These are phyloP conservation scores for Fragum whitleyi DNA, from an alignment of 2,888 invertebrate genomes.

Conservation along the genomic window DNA sequence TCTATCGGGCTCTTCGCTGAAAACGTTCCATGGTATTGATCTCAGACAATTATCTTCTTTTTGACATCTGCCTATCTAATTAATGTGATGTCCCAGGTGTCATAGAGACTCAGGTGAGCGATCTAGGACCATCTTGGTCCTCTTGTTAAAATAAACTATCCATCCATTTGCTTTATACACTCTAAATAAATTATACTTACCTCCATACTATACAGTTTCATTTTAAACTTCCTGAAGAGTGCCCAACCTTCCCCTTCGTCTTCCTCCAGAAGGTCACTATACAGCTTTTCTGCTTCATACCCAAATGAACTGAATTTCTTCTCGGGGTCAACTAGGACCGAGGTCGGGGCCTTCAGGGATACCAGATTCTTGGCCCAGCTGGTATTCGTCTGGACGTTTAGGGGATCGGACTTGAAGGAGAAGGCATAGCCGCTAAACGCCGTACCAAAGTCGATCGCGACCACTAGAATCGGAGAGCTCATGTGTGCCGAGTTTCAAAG, in stretches of 20 bases:
- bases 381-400: slow-evolving; percentile 7
- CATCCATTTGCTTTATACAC: no score
- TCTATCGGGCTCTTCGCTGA: no score
- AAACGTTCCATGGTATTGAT: no score
- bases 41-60: no score
- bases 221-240: slow-evolving; percentile 40
- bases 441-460: slow-evolving; percentile 16
- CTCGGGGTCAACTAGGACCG: slow-evolving; percentile 32
- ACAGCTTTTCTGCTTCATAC: slow-evolving; percentile 32
- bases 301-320: slow-evolving; percentile 35
- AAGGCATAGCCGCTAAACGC: slow-evolving; percentile 19
- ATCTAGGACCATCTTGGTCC: no score
- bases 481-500: background rate
- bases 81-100: no score
- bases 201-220: slow-evolving; percentile 25
- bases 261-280: slow-evolving; percentile 34
- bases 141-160: no score
- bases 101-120: no score
- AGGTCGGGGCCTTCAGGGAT: slow-evolving; percentile 44
- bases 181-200: no score
- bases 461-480: slow-evolving; percentile 3
- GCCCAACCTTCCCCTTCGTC: slow-evolving; percentile 29
- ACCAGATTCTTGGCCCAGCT: slow-evolving; percentile 34
- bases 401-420: slow-evolving; percentile 14
- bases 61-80: no score